Evolutionary conservation across 2,113 vertebrate genomes (phyloP), one percentile per base, ranked within the genome.

Genomic region (Arvicanthis niloticus): DNA sequence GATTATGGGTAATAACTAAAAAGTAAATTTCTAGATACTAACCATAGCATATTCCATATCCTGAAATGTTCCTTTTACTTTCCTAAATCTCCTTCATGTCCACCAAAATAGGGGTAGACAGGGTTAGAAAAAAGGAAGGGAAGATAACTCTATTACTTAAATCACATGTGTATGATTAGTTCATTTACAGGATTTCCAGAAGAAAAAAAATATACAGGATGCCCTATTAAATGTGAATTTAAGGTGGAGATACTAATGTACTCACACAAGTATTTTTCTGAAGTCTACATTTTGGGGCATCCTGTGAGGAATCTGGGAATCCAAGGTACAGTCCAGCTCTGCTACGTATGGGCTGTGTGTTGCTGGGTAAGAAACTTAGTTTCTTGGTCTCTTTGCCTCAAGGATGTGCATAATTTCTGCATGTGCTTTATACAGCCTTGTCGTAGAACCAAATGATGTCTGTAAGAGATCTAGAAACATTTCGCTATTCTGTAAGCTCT

Each of bases 1-100:
- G 96, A 98, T 98, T 22, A 97, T 93, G 82, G 98, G 98, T 98
- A 98, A 98, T 99, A 98, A 96, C 97, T 17, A n/a, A 72, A 98
- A 22, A 72, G 94, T 9, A 56, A 2, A 22, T 21, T 11, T 80
- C 34, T 56, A 80, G 77, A 80, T 22, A 53, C 34, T 53, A 45
- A 56, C 60, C 37, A 67, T 16, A 87, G n/a, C 37, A 77, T 17
- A 81, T 53, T 53, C 45, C 11, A 10, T 5, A 34, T 3, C 68
- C 40, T 70, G 51, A 80, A 77, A 58, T 8, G 16, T 12, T 10
- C 78, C 37, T 31, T 60, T 58, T 89, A 48, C 40, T 24, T 17
- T 34, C 68, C 68, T 6, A 21, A 75, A 56, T 22, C 42, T 12
- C 29, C 37, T 42, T 62, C 3, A 42, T 40, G 12, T n/a, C 58